A percentile compares a stretch with the other conserved stretches of the same genome.
These are phyloP conservation scores for Temnothorax longispinosus DNA, from an alignment of 1,140 invertebrate species.

Conservation along the genomic window DNA sequence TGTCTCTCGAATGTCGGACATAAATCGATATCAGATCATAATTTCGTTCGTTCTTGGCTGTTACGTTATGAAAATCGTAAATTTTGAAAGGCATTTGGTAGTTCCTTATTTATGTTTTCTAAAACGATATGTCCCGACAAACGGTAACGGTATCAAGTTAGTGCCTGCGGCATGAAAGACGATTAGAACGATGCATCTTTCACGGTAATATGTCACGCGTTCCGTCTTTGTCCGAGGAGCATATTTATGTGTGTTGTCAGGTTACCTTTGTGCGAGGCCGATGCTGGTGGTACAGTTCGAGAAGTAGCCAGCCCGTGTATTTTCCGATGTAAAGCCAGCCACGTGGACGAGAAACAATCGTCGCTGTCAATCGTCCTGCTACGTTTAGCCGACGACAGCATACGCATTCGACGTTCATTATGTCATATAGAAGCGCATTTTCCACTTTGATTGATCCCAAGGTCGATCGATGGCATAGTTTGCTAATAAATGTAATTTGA, in stretches of 20 bases:
- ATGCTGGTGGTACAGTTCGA: slow-evolving; percentile 51
- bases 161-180: not conserved
- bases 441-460: slow-evolving; percentile 42
- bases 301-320: slow-evolving; percentile 62
- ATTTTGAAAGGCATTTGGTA: not conserved
- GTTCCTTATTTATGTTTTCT: not conserved
- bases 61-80: not conserved
- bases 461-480: slow-evolving; percentile 36
- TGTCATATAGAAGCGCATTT: slow-evolving; percentile 30
- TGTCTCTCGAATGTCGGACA: not conserved
- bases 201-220: slow-evolving; percentile 31
- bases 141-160: not conserved
- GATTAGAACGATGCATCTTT: slow-evolving; percentile 47
- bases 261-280: slow-evolving; percentile 60
- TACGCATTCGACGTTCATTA: slow-evolving; percentile 38
- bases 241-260: slow-evolving; percentile 37
- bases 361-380: slow-evolving; percentile 60
- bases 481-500: slow-evolving; percentile 9
- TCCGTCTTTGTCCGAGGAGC: slow-evolving; percentile 31
- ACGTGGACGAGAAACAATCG: slow-evolving; percentile 70
- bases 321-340: slow-evolving; percentile 61
- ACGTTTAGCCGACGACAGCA: slow-evolving; percentile 6
- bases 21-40: slow-evolving; percentile 20
- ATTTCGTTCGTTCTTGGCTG: not conserved
- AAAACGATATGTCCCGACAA: not conserved